These are phyloP conservation scores for Suricata suricatta DNA, from an alignment of 2,113 vertebrate species.

Conservation along the genomic window DNA sequence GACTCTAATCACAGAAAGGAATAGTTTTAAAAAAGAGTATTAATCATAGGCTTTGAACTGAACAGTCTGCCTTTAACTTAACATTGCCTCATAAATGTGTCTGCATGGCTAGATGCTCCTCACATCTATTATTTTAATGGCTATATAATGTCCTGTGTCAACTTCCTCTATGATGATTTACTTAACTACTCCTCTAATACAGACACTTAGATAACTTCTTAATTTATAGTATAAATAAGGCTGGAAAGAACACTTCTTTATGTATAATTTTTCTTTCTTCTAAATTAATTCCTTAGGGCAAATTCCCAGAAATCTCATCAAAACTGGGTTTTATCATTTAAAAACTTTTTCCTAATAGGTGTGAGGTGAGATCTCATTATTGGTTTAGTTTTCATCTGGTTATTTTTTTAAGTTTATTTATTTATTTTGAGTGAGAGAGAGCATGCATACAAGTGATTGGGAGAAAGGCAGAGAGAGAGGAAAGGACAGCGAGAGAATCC, in stretches of 20 bases:
- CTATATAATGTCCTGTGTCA: background rate
- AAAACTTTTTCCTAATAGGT: background rate
- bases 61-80: conserved; percentile 21
- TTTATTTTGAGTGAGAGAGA: no score
- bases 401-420: background rate
- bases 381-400: background rate
- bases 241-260: conserved; percentile 26
- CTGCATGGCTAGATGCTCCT: background rate
- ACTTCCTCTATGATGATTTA: conserved; percentile 28
- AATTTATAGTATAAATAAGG: conserved; percentile 44
- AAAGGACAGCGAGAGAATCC: no score
- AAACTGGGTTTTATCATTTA: conserved; percentile 1
- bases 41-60: background rate
- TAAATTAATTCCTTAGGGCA: conserved; percentile 22
- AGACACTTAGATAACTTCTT: conserved; percentile 12
- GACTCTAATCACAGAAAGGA: background rate
- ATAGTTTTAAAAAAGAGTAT: conserved; percentile 25
- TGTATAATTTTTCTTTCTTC: conserved; percentile 40
- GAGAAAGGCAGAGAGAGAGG: no score
- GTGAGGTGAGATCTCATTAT: background rate
- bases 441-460: no score
- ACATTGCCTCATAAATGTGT: background rate
- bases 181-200: background rate
- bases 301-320: conserved; percentile 43
- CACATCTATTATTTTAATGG: conserved; percentile 45